A percentile compares a stretch with the other conserved stretches of the same genome.
Conservation (phyloP, 1,140 invertebrate genomes). For the Leptestheria dahalacensis region DNA sequence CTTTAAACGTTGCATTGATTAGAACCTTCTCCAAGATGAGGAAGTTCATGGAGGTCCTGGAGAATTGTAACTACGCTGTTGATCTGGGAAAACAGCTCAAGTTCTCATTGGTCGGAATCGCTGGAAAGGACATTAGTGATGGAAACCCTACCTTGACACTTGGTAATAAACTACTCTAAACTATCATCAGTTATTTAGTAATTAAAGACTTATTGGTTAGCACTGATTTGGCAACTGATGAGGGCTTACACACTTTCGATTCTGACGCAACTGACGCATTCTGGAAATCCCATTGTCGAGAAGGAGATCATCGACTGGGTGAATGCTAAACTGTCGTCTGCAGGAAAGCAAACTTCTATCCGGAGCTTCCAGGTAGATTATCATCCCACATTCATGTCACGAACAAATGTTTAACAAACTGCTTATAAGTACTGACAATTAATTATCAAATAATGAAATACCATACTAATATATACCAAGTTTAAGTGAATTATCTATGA, state of each 20-base stretch:
- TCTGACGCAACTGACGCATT: slow-evolving; percentile 71
- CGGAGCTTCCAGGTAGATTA: slow-evolving; percentile 54
- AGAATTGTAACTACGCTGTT: slow-evolving; percentile 98
- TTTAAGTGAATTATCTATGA: too few species aligned
- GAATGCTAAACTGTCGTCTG: slow-evolving; percentile 71
- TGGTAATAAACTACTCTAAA: slow-evolving; percentile 33
- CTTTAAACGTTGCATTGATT: too few species aligned
- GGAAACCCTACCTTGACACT: slow-evolving; percentile 90
- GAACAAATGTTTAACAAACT: too few species aligned
- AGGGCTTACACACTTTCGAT: slow-evolving; percentile 91
- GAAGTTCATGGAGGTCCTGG: slow-evolving; percentile 88
- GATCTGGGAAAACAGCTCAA: slow-evolving; percentile 83
- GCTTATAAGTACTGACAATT: too few species aligned
- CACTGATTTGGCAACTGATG: slow-evolving; percentile 98
- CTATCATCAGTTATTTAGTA: not conserved
- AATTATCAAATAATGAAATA: too few species aligned
- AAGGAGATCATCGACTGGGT: slow-evolving; percentile 94
- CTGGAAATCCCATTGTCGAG: slow-evolving; percentile 77
- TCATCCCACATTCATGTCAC: too few species aligned
- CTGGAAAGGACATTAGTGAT: slow-evolving; percentile 89
- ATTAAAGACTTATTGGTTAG: slow-evolving; percentile 32
- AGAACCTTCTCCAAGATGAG: slow-evolving; percentile 71
- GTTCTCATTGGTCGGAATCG: slow-evolving; percentile 93
- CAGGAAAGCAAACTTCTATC: slow-evolving; percentile 65
- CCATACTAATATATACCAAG: too few species aligned